Evolutionary conservation across 2,113 vertebrate genomes (phyloP), one percentile per base, ranked within the genome.

Genomic region (Artemisiospiza belli): DNA sequence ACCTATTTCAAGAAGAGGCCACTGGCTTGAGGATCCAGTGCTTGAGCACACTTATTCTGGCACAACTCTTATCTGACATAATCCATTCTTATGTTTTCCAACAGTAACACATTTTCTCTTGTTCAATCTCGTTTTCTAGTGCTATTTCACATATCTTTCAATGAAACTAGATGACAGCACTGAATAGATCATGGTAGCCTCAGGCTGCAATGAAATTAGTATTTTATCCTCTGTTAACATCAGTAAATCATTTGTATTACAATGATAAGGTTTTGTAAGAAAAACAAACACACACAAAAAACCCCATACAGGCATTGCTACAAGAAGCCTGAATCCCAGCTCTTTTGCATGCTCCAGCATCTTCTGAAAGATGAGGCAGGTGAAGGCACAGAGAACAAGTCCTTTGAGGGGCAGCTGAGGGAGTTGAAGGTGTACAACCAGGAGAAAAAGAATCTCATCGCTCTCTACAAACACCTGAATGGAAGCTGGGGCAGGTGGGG

Each of bases 201-300:
- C 51, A 59, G 82, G 88, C 84, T 89, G 44, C 47, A 47, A 35
- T 61, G 52, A 91, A 87, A 94, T 89, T 80, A 95, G 89, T 55
- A 66, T 86, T 68, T 89, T 74, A 84, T 87, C 81, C 35, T 70
- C 66, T 63, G 47, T 72, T 84, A 89, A 91, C 39, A 92, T 43
- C 51, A 55, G 44, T 73, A 81, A 81, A 87, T 70, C 68, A 67
- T 33, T 80, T 61, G 63, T 83, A 91, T 61, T 91, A 89, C 51
- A 80, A 59, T 8, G 49, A 23, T 14, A 80, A 55, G 10, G 15
- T 41, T 85, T 55, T 20, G 28, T 20, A 68, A 62, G 10, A 35
- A 30, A 46, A 52, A 46, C 11, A 51, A 2, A n/a, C 5, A 43
- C 25, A 37, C 18, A 66, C 18, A 44, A 35, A 22, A 62, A 30